Base-by-base conservation (phyloP, 2,113 vertebrate genomes). In the Canis aureus region DNA sequence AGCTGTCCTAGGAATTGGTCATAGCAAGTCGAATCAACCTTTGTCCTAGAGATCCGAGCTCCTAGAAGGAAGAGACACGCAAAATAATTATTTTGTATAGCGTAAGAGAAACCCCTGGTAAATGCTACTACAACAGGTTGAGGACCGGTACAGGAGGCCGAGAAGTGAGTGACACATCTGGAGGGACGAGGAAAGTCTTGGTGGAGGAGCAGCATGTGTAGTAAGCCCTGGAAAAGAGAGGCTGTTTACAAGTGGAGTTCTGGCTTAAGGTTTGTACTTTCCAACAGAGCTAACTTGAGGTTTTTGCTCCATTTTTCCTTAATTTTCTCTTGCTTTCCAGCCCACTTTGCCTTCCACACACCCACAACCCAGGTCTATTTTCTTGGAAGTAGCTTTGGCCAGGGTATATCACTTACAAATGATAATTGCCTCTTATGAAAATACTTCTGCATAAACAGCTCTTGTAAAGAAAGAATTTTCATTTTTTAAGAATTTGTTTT, bases 401-500 rank as follows among this genome's bases (percentile, higher is more conserved):
- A 91, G 89, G 5, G 5, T 80, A 49, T 87, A 74, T 62, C 32
- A 91, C 59, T 95, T 95, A 92, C 66, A 85, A 91, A 93, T 81
- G 43, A 79, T 93, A 95, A 91, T 89, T 91, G 29, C 29, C 35
- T 95, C 85, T 91, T 81, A 93, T 93, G 91, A 53, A 90, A 82
- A 71, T 90, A 88, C 20, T 95, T 97, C 69, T 95, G 19, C 35
- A 89, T 79, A 64, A 69, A 88, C 27, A 91, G n/a, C 62, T 53
- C 79, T 98, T 92, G 71, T 82, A 83, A 89, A 86, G 73, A 97
- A 96, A 85, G 27, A 91, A 71, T 96, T 96, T 95, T 95, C 10
- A 74, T 89, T 94, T 85, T 96, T 96, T 95, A 43, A 69, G 38
- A 94, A 82, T 95, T 84, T 96, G 76, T 96, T 96, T 96, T 92